phyloP scores from a whole-genome alignment of 2,113 vertebrate genomes.

The Malurus cyaneus region DNA sequence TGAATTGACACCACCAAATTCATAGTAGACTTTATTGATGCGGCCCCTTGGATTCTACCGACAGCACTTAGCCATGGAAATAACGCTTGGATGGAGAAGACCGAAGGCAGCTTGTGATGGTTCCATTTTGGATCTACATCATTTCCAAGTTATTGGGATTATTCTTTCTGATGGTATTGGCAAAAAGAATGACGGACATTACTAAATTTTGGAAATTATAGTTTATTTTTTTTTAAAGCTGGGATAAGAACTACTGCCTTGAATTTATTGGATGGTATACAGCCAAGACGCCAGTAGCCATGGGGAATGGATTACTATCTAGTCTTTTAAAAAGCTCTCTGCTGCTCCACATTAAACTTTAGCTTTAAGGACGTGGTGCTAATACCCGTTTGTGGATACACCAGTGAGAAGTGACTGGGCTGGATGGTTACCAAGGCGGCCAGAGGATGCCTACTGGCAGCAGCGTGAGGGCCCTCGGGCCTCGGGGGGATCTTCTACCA shows the following conservation, averaged over 20 bases:
- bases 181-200: conserved; percentile 69
- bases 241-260: conserved; percentile 73
- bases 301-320: conserved; percentile 78
- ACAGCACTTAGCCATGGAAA: conserved; percentile 71
- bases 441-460: conserved; percentile 67
- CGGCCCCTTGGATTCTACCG: conserved; percentile 78
- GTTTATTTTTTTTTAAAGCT: conserved; percentile 63
- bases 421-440: conserved; percentile 78
- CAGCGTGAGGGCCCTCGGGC: conserved; percentile 43
- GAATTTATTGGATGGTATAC: conserved; percentile 71
- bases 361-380: conserved; percentile 69
- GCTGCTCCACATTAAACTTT: conserved; percentile 66
- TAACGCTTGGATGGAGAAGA: conserved; percentile 75
- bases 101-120: conserved; percentile 70
- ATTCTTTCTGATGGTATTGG: conserved; percentile 73
- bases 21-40: conserved; percentile 65
- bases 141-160: conserved; percentile 75
- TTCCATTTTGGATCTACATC: conserved; percentile 79
- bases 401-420: conserved; percentile 69
- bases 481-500: conserved; percentile 68
- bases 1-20: conserved; percentile 74
- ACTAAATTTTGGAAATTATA: conserved; percentile 79
- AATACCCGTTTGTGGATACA: conserved; percentile 77
- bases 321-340: conserved; percentile 62
- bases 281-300: conserved; percentile 74